These are phyloP conservation scores for Passerina amoena DNA, from an alignment of 2,113 vertebrate genomes.

Conservation along the genomic window DNA sequence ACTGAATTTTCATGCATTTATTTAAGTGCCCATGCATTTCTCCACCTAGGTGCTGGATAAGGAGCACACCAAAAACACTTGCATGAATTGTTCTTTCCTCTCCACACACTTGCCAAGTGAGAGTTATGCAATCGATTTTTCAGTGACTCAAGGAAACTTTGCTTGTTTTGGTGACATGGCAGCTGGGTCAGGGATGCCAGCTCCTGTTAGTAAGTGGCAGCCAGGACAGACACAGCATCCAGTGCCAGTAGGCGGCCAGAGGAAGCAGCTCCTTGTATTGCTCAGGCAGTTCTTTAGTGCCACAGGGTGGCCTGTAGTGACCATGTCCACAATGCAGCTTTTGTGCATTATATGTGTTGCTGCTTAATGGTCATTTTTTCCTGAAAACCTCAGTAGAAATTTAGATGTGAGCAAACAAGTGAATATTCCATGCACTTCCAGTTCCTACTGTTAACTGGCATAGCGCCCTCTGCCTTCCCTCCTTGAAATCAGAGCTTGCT, in stretches of 20 bases:
- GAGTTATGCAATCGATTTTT: background rate
- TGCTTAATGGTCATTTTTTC: background rate
- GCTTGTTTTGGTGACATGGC: background rate
- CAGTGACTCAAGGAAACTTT: background rate
- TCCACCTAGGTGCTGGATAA: background rate
- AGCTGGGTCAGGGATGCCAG: background rate
- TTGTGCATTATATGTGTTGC: rapidly evolving
- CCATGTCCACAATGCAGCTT: background rate
- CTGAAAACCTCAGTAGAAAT: background rate
- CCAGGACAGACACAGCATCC: background rate
- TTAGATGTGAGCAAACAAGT: background rate
- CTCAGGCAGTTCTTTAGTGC: background rate
- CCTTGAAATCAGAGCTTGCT: background rate
- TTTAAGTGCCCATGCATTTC: background rate
- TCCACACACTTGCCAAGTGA: background rate
- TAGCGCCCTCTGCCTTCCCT: background rate
- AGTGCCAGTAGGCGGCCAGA: background rate
- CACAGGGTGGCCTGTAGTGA: background rate
- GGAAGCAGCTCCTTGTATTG: background rate
- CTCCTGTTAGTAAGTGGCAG: background rate
- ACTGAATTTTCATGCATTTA: background rate
- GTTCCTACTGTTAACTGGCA: background rate
- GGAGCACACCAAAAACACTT: background rate
- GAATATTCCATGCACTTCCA: background rate
- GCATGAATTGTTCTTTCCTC: background rate